Conservation (phyloP, 2,888 invertebrate species). For the Sarcophaga carnaria region DNA sequence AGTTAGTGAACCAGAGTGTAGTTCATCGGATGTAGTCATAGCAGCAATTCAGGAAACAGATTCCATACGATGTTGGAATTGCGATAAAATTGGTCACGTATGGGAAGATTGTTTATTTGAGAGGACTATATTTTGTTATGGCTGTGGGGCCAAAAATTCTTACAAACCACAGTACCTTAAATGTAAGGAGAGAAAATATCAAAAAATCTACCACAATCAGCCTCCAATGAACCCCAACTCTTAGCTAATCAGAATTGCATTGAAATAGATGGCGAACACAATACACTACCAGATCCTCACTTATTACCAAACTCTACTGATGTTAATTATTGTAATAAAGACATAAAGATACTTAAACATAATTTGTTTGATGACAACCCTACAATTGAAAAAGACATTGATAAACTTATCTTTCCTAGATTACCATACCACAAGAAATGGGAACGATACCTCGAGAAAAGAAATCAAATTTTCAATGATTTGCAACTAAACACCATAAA, state of each 20-base stretch:
- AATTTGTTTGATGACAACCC: no score
- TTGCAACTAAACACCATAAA: neutral
- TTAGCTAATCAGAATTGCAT: neutral
- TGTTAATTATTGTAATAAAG: neutral
- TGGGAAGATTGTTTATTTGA: conserved; percentile 14
- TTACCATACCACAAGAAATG: neutral
- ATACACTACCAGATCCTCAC: neutral
- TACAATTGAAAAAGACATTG: no score
- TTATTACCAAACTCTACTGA: neutral
- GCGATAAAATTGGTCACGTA: conserved; percentile 1
- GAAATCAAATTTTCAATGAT: conserved; percentile 13
- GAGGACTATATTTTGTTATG: conserved; percentile 31
- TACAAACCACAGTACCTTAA: conserved; percentile 39
- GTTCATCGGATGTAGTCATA: neutral
- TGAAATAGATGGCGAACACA: neutral
- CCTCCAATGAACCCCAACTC: neutral
- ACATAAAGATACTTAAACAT: neutral
- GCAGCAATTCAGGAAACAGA: neutral
- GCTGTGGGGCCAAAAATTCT: conserved; percentile 12
- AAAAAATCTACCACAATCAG: conserved; percentile 28
- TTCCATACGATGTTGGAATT: conserved; percentile 29
- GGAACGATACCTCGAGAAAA: neutral
- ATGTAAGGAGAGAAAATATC: neutral
- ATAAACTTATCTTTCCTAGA: no score
- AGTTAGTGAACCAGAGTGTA: no score